Conservation (phyloP, 2,888 invertebrate genomes). For the Bembecia ichneumoniformis region DNA sequence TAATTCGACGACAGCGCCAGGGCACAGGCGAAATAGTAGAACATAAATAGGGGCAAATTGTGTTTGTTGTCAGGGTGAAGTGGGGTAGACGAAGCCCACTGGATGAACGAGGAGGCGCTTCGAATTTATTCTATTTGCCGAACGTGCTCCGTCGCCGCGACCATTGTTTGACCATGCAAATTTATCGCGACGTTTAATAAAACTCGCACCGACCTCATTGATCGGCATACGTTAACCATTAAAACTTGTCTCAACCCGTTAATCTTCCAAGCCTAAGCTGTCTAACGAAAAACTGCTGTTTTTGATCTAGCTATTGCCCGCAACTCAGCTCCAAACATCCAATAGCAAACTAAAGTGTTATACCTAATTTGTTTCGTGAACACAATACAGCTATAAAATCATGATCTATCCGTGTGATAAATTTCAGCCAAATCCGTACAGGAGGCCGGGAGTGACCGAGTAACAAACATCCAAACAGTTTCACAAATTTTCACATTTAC, state of each 20-base stretch:
- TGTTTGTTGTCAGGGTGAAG: conserved; percentile 48
- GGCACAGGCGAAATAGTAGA: conserved; percentile 25
- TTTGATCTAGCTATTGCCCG: too few species aligned
- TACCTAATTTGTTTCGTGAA: too few species aligned
- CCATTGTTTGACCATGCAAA: conserved; percentile 67
- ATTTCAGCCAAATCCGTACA: too few species aligned
- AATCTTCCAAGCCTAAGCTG: not conserved
- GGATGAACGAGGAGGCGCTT: conserved; percentile 26
- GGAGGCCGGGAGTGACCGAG: too few species aligned
- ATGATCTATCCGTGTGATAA: too few species aligned
- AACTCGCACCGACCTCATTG: conserved; percentile 55
- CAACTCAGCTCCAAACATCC: too few species aligned
- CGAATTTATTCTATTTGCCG: conserved; percentile 68
- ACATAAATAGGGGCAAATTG: conserved; percentile 60
- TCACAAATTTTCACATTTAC: too few species aligned
- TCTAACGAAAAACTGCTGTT: too few species aligned
- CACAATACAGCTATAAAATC: too few species aligned
- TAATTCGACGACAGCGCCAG: conserved; percentile 24
- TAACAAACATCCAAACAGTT: too few species aligned
- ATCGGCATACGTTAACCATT: conserved; percentile 60
- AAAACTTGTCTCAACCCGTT: conserved; percentile 24
- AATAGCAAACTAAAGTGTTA: too few species aligned
- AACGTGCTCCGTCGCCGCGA: conserved; percentile 60
- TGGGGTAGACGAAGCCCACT: conserved; percentile 30
- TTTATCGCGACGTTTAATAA: conserved; percentile 64